Evolutionary conservation across 2,888 invertebrate genomes (phyloP), one percentile per base, ranked within the genome.

Genomic region (Yponomeuta cagnagella): DNA sequence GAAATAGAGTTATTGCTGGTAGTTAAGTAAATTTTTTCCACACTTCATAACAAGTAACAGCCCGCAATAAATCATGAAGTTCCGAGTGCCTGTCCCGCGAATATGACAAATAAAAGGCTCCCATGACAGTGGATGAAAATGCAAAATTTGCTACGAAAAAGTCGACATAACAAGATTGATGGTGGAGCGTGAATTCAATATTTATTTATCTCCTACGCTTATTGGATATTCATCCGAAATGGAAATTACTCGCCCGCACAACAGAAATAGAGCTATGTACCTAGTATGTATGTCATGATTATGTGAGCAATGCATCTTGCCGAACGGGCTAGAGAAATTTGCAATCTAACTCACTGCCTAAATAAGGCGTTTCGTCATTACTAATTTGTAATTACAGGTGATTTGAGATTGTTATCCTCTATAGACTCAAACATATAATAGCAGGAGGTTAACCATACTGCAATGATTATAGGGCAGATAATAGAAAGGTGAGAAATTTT

Each of bases 161-260:
- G 79, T 81, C 77, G 74, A 82, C 79, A 76, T 78, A 81, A 81
- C 79, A 79, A 81, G 78, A 84, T 83, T 83, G 79, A 82, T 82
- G 77, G 77, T 77, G 76, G 74, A 78, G 74, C 75, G 74, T 70
- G 76, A 76, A 77, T 79, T 78, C 76, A 79, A 81, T 81, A 81
- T 82, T 82, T 79, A 81, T 81, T 80, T 78, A 77, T 73, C 74
- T 71, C 74, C 69, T 73, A 72, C 71, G 71, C 73, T 73, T 76
- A 75, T 80, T 78, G 76, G 76, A 78, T 77, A 74, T 79, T 77
- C 72, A 77, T 76, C 72, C 71, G 70, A 73, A 76, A 71, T 73
- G 75, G 73, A 77, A 78, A 77, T 77, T 72, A 78, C 77, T 78
- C 72, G 72, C 70, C 52, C 66, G 12, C 33, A 43, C 6, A 67